These are phyloP conservation scores for Sitobion miscanthi DNA, from an alignment of 1,140 invertebrate genomes.

Conservation along the genomic window DNA sequence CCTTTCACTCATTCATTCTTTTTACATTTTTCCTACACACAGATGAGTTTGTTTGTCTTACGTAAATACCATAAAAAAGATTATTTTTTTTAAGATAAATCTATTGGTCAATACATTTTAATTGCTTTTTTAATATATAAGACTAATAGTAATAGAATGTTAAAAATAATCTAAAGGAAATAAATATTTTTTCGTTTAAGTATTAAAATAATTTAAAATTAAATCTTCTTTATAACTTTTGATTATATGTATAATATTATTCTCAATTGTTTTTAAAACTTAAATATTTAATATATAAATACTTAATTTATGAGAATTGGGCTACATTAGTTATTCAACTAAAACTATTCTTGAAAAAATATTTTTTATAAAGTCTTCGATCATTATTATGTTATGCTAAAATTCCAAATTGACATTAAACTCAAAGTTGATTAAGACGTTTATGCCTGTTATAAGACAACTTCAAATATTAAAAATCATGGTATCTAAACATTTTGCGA, in stretches of 20 bases:
- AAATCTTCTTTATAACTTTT: not conserved
- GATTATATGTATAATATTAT: not conserved
- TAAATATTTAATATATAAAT: not conserved
- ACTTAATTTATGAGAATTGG: not conserved
- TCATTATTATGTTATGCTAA: not conserved
- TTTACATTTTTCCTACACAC: constrained; percentile 10
- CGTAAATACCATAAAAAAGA: not conserved
- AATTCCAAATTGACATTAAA: not conserved
- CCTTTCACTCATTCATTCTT: not conserved
- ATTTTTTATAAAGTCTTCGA: not conserved
- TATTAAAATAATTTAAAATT: not conserved
- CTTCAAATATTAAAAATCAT: not conserved
- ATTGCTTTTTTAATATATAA: not conserved
- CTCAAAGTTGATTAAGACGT: not conserved
- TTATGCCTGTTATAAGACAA: not conserved
- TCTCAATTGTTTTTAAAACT: not conserved
- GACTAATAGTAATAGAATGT: not conserved
- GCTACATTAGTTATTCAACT: not conserved
- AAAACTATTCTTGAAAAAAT: not conserved
- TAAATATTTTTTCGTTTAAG: not conserved
- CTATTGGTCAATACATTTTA: not conserved
- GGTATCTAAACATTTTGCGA: not conserved
- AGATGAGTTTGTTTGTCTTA: not conserved
- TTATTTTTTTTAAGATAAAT: not conserved
- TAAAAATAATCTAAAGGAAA: not conserved